phyloP scores from a whole-genome alignment of 2,113 vertebrate genomes.

The Callipepla californica region DNA sequence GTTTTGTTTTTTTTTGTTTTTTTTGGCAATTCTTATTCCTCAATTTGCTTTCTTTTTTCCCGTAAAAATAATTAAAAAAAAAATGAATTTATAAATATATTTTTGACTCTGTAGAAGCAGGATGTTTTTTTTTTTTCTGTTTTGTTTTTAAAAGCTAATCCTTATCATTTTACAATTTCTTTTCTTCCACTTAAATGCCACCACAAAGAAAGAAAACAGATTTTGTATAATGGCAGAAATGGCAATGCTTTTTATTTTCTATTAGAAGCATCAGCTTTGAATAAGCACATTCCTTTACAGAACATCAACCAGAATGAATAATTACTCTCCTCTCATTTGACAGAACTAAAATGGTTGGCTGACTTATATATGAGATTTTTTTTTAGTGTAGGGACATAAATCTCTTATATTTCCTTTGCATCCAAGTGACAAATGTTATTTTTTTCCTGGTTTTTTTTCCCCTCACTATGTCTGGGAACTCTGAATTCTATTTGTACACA shows the following conservation, averaged over 20 bases:
- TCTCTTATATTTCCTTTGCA: background rate
- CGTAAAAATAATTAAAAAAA: background rate
- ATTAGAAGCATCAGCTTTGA: background rate
- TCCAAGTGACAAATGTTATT: constrained; percentile 8
- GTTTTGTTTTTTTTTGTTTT: too few relatives aligned
- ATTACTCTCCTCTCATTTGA: background rate
- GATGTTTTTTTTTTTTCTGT: background rate
- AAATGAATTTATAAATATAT: background rate
- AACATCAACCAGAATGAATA: constrained; percentile 18
- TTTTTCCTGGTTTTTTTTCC: background rate
- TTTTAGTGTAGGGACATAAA: constrained; percentile 17
- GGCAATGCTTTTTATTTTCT: constrained; percentile 4
- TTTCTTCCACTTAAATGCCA: background rate
- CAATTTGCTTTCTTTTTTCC: background rate
- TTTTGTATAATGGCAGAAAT: background rate
- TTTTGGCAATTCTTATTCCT: background rate
- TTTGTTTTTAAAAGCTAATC: background rate
- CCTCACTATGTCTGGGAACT: background rate
- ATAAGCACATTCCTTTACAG: background rate
- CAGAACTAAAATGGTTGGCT: background rate
- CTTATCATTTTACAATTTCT: background rate
- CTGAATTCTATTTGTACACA: constrained; percentile 44
- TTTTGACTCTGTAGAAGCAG: background rate
- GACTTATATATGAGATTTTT: background rate
- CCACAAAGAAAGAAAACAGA: background rate